These are phyloP conservation scores for Elgonia sp. DNA, from an alignment of 2,888 invertebrate genomes.

Conservation along the genomic window DNA sequence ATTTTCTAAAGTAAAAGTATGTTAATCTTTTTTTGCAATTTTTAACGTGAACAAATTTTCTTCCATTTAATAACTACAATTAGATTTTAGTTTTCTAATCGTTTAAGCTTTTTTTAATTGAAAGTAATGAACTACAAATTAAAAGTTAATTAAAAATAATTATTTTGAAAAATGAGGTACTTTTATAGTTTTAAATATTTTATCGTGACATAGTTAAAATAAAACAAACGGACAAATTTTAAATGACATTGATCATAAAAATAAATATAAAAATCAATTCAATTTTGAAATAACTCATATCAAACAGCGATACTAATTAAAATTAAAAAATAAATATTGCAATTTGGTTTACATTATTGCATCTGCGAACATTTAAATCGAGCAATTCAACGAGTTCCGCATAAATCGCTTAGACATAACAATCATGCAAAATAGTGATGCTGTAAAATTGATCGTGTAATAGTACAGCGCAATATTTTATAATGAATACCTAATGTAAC, in stretches of 20 bases:
- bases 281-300: not conserved
- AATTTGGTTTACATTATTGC: not conserved
- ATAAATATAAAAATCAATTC: not conserved
- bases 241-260: not conserved
- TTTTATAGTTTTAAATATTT: no score
- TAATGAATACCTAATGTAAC: conserved; percentile 13
- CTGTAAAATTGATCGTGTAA: conserved; percentile 3
- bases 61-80: no score
- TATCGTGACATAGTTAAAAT: no score
- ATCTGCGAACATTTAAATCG: conserved; percentile 15
- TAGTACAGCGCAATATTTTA: conserved; percentile 16
- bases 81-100: no score
- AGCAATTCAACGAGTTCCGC: conserved; percentile 15
- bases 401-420: conserved; percentile 9
- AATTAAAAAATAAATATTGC: not conserved
- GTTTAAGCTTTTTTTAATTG: no score
- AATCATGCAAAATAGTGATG: conserved; percentile 1
- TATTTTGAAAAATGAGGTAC: no score
- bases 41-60: no score
- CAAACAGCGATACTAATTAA: not conserved
- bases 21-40: no score
- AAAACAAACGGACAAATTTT: no score
- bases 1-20: no score
- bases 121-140: no score
- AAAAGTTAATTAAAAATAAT: no score